Conservation (phyloP, 1,140 invertebrate genomes). For the Drosophila sturtevanti region DNA sequence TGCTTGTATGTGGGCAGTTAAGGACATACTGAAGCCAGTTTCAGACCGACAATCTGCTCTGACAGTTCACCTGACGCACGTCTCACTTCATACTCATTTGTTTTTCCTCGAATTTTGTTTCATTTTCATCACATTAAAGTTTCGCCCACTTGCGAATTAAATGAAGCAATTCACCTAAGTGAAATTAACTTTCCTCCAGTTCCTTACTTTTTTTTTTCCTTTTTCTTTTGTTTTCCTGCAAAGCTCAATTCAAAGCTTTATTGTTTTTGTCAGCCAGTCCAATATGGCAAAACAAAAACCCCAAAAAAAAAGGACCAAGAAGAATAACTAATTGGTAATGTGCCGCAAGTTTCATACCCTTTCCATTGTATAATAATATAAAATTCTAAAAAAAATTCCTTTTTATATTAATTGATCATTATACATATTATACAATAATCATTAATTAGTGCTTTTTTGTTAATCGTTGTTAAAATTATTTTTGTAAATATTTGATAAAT, state of each 20-base stretch:
- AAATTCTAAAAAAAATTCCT: no score
- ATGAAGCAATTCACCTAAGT: slow-evolving; percentile 48
- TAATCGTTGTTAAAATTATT: no score
- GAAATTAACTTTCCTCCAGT: slow-evolving; percentile 49
- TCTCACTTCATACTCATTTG: slow-evolving; percentile 11
- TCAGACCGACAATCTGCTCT: neutral
- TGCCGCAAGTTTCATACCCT: neutral
- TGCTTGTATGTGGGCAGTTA: slow-evolving; percentile 24
- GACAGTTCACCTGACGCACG: slow-evolving; percentile 42
- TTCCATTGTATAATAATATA: no score
- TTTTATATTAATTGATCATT: no score
- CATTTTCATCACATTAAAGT: slow-evolving; percentile 46
- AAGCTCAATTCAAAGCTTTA: slow-evolving; percentile 17
- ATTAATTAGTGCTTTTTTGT: no score
- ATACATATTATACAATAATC: no score
- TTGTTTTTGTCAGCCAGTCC: slow-evolving; percentile 34
- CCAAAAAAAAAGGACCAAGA: neutral
- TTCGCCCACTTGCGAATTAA: slow-evolving; percentile 24
- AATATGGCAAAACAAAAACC: neutral
- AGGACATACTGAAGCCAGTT: slow-evolving; percentile 1
- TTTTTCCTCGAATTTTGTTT: neutral
- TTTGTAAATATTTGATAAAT: no score
- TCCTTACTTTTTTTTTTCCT: neutral
- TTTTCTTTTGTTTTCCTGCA: neutral
- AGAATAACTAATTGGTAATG: neutral